A percentile compares a stretch with the other conserved stretches of the same genome.
phyloP scores from a whole-genome alignment of 92 coral and sea anemone genomes.

The Umimayanthus kanabou region DNA sequence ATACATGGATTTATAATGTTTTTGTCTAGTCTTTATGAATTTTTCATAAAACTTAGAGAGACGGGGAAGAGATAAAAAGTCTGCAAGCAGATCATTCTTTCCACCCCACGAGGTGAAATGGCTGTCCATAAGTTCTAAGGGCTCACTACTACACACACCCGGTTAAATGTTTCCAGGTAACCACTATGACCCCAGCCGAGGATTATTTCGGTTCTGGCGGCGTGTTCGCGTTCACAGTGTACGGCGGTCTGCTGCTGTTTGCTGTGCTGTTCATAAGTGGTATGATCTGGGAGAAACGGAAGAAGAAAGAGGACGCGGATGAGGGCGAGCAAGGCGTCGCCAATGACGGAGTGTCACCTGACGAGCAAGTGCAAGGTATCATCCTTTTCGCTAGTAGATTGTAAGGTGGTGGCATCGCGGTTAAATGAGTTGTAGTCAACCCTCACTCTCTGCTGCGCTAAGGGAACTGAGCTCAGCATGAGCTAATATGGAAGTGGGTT shows the following conservation, averaged over 20 bases:
- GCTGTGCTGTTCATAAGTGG: slow-evolving; percentile 63
- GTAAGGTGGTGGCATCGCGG: no score
- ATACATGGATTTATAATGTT: no score
- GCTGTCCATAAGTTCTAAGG: no score
- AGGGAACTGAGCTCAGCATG: not conserved
- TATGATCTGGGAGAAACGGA: slow-evolving; percentile 74
- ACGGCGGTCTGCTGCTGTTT: slow-evolving; percentile 79
- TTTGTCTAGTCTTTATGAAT: no score
- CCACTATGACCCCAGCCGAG: slow-evolving; percentile 54
- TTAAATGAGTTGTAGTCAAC: not conserved
- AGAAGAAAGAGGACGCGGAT: slow-evolving; percentile 9
- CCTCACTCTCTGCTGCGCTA: not conserved
- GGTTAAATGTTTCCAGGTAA: slow-evolving; percentile 18
- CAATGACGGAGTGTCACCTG: not conserved
- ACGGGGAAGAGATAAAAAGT: no score
- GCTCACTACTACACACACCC: not conserved
- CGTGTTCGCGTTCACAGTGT: slow-evolving; percentile 90
- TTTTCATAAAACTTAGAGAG: no score
- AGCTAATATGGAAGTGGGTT: no score
- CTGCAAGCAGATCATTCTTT: no score
- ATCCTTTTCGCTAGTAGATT: not conserved
- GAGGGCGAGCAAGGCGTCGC: slow-evolving; percentile 7
- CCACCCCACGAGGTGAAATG: no score
- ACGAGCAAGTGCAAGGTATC: not conserved
- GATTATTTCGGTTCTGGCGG: slow-evolving; percentile 99